Base-by-base conservation (phyloP, 2,888 invertebrate genomes). In the Seira sanloemensis region DNA sequence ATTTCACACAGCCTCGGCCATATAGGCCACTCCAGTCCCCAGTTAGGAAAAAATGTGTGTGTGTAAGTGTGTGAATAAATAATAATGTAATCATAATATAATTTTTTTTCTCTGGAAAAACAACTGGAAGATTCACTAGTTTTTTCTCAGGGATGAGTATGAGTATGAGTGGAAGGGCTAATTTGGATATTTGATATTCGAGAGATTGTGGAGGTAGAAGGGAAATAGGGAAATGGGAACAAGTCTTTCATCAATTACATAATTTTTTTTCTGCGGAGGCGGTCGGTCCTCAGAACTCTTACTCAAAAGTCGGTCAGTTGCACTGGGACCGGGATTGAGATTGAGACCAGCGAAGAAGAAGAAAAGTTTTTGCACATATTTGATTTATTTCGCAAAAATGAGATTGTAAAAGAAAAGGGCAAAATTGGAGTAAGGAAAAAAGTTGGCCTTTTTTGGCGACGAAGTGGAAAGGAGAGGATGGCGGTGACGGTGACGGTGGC, bases 161-260 rank as follows among this genome's bases (percentile, higher is more conserved):
- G 4, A 12, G 37, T 37, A 7, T 37, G 12, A 4, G 37, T 7
- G 37, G 37, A 37, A 37, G 37, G 37, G 37, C 4, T n/a, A n/a
- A n/a, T n/a, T n/a, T n/a, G n/a, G n/a, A n/a, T n/a, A n/a, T n/a
- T n/a, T n/a, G n/a, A n/a, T n/a, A 37, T 4, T 37, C 5, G 12
- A 37, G 37, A 37, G 37, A 37, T 37, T 37, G 37, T 4, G n/a
- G n/a, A n/a, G n/a, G n/a, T n/a, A 37, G 37, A 37, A 37, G 12
- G 37, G 12, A 37, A 37, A 37, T 37, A 12, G 12, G 58, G 18
- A 58, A n/a, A 58, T 9, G 58, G n/a, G 58, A 18, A 2, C 16
- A 58, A n/a, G 58, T 58, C 58, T 58, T 58, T 58, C 58, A 58
- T 16, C n/a, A 9, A 58, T n/a, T n/a, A n/a, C n/a, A n/a, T n/a